Evolutionary conservation across 2,888 invertebrate genomes (phyloP).

Genomic region (Dinocampus coccinellae): DNA sequence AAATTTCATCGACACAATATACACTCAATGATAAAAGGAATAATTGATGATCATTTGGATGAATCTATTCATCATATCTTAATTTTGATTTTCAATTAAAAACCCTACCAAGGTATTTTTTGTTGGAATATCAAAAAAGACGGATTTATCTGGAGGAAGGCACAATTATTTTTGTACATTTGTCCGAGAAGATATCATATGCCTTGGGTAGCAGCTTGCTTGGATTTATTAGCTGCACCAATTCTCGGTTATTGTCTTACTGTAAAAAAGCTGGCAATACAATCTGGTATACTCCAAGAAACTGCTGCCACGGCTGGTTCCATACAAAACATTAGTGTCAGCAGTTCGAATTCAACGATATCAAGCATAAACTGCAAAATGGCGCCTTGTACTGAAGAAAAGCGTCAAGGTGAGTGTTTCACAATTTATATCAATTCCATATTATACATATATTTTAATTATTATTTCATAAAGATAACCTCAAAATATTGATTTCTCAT

Average conservation of each 20-base stretch:
- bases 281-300: constrained; percentile 56
- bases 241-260: constrained; percentile 61
- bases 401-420: constrained; percentile 68
- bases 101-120: neutral
- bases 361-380: constrained; percentile 60
- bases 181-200: constrained; percentile 46
- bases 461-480: neutral
- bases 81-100: constrained; percentile 9
- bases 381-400: constrained; percentile 74
- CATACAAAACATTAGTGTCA: constrained; percentile 68
- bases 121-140: constrained; percentile 5
- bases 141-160: neutral
- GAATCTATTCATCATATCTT: neutral
- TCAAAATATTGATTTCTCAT: neutral
- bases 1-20: neutral
- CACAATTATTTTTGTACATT: neutral
- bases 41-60: neutral
- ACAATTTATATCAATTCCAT: neutral
- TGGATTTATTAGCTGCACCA: constrained; percentile 60
- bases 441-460: neutral
- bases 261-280: constrained; percentile 58
- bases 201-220: constrained; percentile 65
- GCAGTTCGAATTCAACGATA: constrained; percentile 69
- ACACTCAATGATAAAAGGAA: neutral
- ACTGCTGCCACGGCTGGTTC: constrained; percentile 19